Percentiles rank a stretch among this genome's conserved stretches.
These are phyloP conservation scores for Myodes glareolus DNA, from an alignment of 2,113 vertebrate genomes.

Conservation along the genomic window DNA sequence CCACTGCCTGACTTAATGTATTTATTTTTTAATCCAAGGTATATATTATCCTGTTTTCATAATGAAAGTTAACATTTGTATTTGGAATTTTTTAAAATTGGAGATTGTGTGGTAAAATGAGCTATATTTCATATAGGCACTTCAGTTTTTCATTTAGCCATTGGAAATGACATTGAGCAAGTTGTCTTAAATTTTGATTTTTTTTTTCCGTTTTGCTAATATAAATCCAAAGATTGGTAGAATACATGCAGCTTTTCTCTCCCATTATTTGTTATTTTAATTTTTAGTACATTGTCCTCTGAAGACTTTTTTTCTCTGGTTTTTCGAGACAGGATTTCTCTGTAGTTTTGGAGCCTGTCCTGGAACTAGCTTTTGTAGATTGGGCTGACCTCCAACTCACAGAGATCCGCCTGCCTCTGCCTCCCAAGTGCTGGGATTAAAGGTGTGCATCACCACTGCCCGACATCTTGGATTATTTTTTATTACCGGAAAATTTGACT, in stretches of 20 bases:
- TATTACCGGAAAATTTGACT: not conserved
- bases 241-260: not conserved
- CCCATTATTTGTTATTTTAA: not conserved
- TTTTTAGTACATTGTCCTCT: not conserved
- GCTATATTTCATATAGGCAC: not conserved
- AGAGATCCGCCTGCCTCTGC: too few species aligned
- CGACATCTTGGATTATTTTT: not conserved
- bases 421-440: too few species aligned
- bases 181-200: constrained; percentile 24
- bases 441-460: too few species aligned
- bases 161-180: not conserved
- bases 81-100: not conserved
- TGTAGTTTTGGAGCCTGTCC: too few species aligned
- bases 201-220: constrained; percentile 24
- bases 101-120: constrained; percentile 3
- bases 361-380: too few species aligned
- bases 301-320: not conserved
- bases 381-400: too few species aligned
- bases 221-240: constrained; percentile 3
- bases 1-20: not conserved
- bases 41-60: not conserved
- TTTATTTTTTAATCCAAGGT: not conserved
- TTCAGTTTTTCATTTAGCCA: not conserved
- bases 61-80: not conserved
- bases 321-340: too few species aligned